A percentile compares a stretch with the other conserved stretches of the same genome.
These are phyloP conservation scores for Neostethus bicornis DNA, from an alignment of 2,797 vertebrate genomes.

Conservation along the genomic window DNA sequence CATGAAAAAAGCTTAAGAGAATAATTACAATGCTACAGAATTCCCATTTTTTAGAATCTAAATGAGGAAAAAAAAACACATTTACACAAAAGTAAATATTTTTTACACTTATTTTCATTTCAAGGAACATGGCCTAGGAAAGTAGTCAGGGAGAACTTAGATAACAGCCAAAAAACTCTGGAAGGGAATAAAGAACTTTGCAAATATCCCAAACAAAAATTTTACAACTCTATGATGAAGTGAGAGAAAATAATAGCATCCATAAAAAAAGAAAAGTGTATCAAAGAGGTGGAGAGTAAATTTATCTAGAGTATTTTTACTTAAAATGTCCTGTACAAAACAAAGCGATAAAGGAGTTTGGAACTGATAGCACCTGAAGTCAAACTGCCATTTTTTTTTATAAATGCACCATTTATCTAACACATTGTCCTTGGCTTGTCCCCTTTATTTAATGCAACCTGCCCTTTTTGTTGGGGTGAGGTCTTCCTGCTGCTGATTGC, in stretches of 20 bases:
- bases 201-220: constrained; percentile 40
- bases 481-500: constrained; percentile 60
- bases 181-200: constrained; percentile 57
- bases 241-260: constrained; percentile 52
- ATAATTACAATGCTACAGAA: constrained; percentile 86
- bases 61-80: constrained; percentile 76
- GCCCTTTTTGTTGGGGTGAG: constrained; percentile 50
- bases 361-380: constrained; percentile 84
- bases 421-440: constrained; percentile 41
- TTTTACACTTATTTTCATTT: constrained; percentile 80
- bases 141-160: constrained; percentile 55
- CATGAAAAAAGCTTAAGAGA: constrained; percentile 78
- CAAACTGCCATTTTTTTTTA: constrained; percentile 56
- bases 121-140: constrained; percentile 66
- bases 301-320: constrained; percentile 63
- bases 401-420: constrained; percentile 67
- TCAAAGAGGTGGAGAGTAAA: constrained; percentile 56
- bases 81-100: constrained; percentile 84
- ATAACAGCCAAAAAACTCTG: constrained; percentile 62
- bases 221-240: constrained; percentile 55
- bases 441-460: constrained; percentile 46
- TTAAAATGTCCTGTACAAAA: constrained; percentile 77
- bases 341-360: constrained; percentile 68
- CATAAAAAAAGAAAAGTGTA: constrained; percentile 53
- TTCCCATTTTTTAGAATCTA: constrained; percentile 72